phyloP scores from a whole-genome alignment of 1,140 invertebrate genomes.

The Drosophila sucinea region DNA sequence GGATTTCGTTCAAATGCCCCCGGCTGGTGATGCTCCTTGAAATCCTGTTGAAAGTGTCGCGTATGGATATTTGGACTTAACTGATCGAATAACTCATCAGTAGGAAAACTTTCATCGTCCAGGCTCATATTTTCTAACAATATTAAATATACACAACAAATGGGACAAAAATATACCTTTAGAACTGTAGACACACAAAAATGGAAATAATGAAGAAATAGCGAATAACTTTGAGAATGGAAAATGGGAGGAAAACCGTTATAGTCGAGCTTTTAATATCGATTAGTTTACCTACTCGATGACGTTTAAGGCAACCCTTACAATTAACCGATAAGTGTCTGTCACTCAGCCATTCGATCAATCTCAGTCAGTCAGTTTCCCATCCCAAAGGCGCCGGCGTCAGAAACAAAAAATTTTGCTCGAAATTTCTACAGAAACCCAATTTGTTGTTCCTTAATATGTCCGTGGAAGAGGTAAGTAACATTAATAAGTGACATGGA shows the following conservation, averaged over 20 bases:
- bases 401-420: constrained; percentile 8
- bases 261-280: constrained; percentile 5
- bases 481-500: not conserved
- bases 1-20: constrained; percentile 39
- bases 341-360: not conserved
- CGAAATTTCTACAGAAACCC: constrained; percentile 14
- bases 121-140: constrained; percentile 29
- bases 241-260: constrained; percentile 3
- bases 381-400: constrained; percentile 11
- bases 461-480: constrained; percentile 36
- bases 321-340: not conserved
- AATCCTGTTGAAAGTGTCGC: constrained; percentile 28
- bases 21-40: constrained; percentile 37
- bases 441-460: constrained; percentile 7
- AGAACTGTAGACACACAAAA: not conserved
- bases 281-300: not conserved
- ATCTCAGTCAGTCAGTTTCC: not conserved
- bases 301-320: not conserved
- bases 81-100: constrained; percentile 55
- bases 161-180: not conserved
- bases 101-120: constrained; percentile 63
- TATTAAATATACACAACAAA: constrained; percentile 19
- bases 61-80: constrained; percentile 10
- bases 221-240: not conserved
- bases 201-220: not conserved